Conservation (phyloP, 1,140 invertebrate genomes). For the Drosophila repletoides region DNA sequence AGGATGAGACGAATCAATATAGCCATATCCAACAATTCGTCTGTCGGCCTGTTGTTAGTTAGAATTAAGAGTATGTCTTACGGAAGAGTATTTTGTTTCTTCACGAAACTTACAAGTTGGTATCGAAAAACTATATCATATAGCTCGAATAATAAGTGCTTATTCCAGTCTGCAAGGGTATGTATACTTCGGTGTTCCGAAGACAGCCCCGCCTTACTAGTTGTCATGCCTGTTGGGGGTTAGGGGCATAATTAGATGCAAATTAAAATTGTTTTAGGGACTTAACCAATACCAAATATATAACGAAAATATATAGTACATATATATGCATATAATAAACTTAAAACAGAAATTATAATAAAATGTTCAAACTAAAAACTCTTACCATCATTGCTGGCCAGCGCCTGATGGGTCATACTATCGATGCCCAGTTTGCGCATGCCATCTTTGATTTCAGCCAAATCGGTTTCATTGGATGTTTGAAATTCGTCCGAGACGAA, state of each 20-base stretch:
- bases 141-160: too few species aligned
- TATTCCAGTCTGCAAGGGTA: too few species aligned
- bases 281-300: background rate
- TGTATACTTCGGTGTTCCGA: too few species aligned
- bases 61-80: too few species aligned
- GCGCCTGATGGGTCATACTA: constrained; percentile 76
- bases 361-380: constrained; percentile 36
- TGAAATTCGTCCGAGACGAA: constrained; percentile 88
- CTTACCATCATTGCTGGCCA: constrained; percentile 78
- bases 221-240: constrained; percentile 4
- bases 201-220: too few species aligned
- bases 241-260: background rate
- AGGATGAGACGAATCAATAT: too few species aligned
- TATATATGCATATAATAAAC: background rate
- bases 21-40: too few species aligned
- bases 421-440: constrained; percentile 86
- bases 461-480: constrained; percentile 83
- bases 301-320: background rate
- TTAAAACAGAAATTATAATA: constrained; percentile 9
- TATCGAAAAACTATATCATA: too few species aligned
- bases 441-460: constrained; percentile 87
- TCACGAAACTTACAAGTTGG: too few species aligned
- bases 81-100: too few species aligned
- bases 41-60: too few species aligned
- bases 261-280: too few species aligned